These are phyloP conservation scores for Echinometra lucunter DNA, from an alignment of 53 echinoderm and acorn worm genomes.

Conservation along the genomic window DNA sequence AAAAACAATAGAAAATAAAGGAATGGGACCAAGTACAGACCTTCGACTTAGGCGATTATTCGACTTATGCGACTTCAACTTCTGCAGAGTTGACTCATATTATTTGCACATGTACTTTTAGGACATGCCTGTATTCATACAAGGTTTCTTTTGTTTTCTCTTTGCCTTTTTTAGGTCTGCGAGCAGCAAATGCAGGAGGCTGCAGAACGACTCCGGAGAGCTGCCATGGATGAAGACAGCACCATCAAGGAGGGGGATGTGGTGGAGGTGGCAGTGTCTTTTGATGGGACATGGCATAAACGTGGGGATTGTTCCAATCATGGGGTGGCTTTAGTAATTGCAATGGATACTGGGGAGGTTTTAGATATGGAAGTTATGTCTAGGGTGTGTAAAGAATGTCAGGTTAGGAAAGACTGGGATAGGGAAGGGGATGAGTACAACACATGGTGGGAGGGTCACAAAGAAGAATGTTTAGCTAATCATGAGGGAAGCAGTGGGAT, in stretches of 20 bases:
- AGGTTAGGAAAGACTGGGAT: not conserved
- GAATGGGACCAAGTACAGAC: no score
- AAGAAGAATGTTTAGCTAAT: not conserved
- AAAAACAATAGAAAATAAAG: not conserved
- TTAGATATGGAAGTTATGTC: slow-evolving; percentile 61
- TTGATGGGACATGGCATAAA: slow-evolving; percentile 61
- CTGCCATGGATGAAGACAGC: not conserved
- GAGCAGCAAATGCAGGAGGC: slow-evolving; percentile 11
- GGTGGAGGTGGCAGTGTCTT: slow-evolving; percentile 21
- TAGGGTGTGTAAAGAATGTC: slow-evolving; percentile 65
- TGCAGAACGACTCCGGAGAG: not conserved
- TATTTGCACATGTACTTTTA: not conserved
- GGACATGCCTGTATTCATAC: no score
- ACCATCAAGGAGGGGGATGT: not conserved
- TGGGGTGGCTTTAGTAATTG: slow-evolving; percentile 69
- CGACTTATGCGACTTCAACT: not conserved
- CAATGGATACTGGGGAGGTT: slow-evolving; percentile 67
- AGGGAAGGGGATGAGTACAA: slow-evolving; percentile 41
- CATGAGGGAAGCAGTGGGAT: slow-evolving; percentile 38
- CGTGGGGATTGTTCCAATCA: slow-evolving; percentile 60
- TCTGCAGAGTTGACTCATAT: no score
- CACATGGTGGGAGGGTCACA: slow-evolving; percentile 44
- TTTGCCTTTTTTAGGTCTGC: not conserved
- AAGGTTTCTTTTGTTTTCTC: no score
- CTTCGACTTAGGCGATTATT: no score